phyloP scores from a whole-genome alignment of 2,888 invertebrate species.

The Limnephilus rhombicus region DNA sequence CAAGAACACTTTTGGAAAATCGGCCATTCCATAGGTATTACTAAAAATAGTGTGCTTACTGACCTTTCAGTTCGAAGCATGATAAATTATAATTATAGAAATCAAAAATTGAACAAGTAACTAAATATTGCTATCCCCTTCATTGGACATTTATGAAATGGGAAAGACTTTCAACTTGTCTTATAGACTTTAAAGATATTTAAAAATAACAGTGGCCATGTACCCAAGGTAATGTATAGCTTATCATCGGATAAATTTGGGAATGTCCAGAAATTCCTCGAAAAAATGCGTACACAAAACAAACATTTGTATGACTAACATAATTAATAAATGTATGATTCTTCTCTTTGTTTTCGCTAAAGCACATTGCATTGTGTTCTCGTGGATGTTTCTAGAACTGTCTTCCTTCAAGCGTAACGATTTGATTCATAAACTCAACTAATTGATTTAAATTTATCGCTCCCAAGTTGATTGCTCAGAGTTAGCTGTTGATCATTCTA shows the following conservation, averaged over 20 bases:
- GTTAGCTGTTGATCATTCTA: background rate
- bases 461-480: background rate
- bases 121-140: too few species aligned
- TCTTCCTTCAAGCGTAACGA: background rate
- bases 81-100: too few species aligned
- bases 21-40: too few species aligned
- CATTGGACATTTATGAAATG: too few species aligned
- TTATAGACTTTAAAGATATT: background rate
- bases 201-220: background rate
- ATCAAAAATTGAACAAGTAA: too few species aligned
- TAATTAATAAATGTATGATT: too few species aligned
- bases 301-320: too few species aligned
- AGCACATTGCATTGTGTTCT: background rate
- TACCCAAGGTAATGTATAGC: background rate
- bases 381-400: background rate
- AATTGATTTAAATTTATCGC: conserved; percentile 10
- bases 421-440: conserved; percentile 7
- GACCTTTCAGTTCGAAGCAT: too few species aligned
- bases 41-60: too few species aligned
- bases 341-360: too few species aligned
- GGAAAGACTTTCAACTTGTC: too few species aligned
- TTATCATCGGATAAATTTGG: background rate
- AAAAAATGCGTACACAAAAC: background rate
- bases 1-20: too few species aligned
- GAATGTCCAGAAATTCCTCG: background rate